Base-by-base conservation (phyloP, 2,888 invertebrate species). In the Napeogenes inachia region DNA sequence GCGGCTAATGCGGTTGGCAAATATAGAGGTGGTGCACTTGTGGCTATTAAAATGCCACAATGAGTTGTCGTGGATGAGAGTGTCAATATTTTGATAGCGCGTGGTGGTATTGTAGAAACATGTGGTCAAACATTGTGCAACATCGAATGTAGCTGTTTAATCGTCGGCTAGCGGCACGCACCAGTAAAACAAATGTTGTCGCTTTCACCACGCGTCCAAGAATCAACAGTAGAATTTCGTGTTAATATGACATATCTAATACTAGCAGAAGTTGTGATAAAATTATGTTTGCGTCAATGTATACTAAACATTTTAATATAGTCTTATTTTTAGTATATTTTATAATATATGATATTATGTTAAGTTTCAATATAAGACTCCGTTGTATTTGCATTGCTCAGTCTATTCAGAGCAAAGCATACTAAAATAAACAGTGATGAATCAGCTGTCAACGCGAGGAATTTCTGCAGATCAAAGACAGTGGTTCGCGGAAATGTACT, bases 121-220 rank as follows among this genome's bases (percentile, higher is more conserved):
- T 87, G 84, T 87, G 89, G 83, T 84, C 82, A 89, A 89, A 89
- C 80, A 88, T 90, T 90, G 85, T 82, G 89, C 86, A 89, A 89
- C 75, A 72, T 72, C 71, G 69, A 65, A 73, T 78, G 75, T 74
- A 74, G 76, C 71, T 78, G 78, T 82, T 85, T 83, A 81, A 82
- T 81, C 77, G 79, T 69, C 74, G 78, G 82, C 68, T 75, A 66
- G 72, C 78, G 78, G 78, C 80, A 77, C 81, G 77, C 73, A 68
- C 73, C 67, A 67, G 66, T 76, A 76, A 81, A 83, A 80, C 82
- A 80, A 82, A 82, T 78, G 78, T 72, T 69, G 50, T 50, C 71
- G 74, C 81, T 80, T 82, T 83, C 77, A 76, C 77, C 77, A 78
- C 78, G 76, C 69, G 57, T 45, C 61, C 55, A 32, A 61, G 47